Evolutionary conservation across 2,797 vertebrate species (phyloP).

Genomic region (Danio aesculapii): DNA sequence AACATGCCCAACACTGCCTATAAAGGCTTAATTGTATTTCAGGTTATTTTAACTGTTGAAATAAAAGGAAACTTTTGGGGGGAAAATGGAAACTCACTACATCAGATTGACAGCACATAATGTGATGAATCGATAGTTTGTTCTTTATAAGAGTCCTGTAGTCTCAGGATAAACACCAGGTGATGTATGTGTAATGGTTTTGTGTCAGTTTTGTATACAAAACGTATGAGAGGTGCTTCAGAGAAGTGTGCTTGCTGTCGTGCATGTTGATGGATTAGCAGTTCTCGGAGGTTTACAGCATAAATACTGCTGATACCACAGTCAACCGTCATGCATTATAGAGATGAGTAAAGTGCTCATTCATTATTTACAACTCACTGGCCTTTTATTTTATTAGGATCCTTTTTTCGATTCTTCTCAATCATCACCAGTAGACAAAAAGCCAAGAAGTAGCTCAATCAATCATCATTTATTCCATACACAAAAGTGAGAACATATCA

Average conservation of each 20-base stretch:
- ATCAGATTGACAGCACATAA: not conserved
- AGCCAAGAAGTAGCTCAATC: too few species aligned
- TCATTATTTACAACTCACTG: conserved; percentile 12
- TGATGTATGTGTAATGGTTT: conserved; percentile 16
- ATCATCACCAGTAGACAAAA: too few species aligned
- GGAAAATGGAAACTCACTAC: not conserved
- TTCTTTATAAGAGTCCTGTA: conserved; percentile 9
- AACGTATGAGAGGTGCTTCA: conserved; percentile 14
- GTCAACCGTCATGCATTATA: not conserved
- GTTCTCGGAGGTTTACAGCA: not conserved
- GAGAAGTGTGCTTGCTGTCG: not conserved
- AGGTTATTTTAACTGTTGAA: too few species aligned
- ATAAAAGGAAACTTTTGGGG: not conserved
- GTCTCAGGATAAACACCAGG: conserved; percentile 28
- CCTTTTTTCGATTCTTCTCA: too few species aligned
- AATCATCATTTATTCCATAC: too few species aligned
- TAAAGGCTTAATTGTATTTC: too few species aligned
- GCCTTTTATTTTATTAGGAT: not conserved
- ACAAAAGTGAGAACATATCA: too few species aligned
- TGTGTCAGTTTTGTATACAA: conserved; percentile 32
- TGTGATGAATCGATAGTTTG: not conserved
- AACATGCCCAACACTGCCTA: too few species aligned
- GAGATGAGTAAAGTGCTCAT: conserved; percentile 22
- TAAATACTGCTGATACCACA: not conserved
- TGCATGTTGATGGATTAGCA: conserved; percentile 4